A percentile compares a stretch with the other conserved stretches of the same genome.
Evolutionary conservation across 2,888 invertebrate genomes (phyloP).

Genomic region (Hartigia nigra): DNA sequence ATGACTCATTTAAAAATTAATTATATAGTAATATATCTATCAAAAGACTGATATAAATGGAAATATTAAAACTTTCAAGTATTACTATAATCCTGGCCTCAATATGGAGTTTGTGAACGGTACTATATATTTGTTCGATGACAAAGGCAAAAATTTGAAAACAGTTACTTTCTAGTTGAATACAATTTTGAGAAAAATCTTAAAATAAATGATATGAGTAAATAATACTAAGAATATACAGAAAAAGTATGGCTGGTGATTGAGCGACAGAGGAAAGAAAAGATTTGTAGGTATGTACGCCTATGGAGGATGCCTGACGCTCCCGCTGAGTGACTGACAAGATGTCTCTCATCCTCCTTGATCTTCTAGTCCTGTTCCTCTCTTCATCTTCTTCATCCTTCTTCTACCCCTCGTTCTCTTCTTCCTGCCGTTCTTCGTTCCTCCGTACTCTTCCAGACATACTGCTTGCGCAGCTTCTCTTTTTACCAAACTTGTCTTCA

Average conservation of each 20-base stretch:
- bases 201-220: not conserved
- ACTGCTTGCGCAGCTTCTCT: conserved; percentile 20
- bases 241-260: not conserved
- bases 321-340: conserved; percentile 49
- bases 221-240: not conserved
- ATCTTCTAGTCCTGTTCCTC: conserved; percentile 14
- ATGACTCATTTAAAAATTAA: not conserved
- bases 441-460: conserved; percentile 16
- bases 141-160: not conserved
- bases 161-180: not conserved
- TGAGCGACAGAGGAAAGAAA: not conserved
- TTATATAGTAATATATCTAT: not conserved
- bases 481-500: conserved; percentile 42
- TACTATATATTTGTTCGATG: not conserved
- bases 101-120: not conserved
- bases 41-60: not conserved
- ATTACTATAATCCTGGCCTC: not conserved
- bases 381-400: conserved; percentile 12
- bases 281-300: conserved; percentile 11
- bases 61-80: not conserved
- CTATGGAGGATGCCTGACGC: conserved; percentile 26
- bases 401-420: conserved; percentile 3
- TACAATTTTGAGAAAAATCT: not conserved
- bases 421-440: conserved; percentile 13
- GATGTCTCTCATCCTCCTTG: conserved; percentile 35